A percentile compares a stretch with the other conserved stretches of the same genome.
phyloP scores from a whole-genome alignment of 2,888 invertebrate species.

The Stenolophus ochropezus region DNA sequence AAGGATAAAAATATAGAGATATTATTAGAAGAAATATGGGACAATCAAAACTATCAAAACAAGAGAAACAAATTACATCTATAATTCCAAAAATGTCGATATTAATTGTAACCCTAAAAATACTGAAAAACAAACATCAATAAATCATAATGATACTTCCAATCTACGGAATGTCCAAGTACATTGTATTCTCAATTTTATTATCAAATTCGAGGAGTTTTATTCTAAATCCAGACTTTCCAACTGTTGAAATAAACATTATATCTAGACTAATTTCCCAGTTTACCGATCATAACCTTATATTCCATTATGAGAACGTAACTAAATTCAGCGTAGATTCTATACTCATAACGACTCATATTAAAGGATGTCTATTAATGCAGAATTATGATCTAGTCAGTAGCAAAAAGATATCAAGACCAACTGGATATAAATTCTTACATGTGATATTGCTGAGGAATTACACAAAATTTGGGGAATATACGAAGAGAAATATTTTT shows the following conservation, averaged over 20 bases:
- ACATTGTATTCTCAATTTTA: constrained; percentile 23
- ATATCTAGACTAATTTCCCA: constrained; percentile 35
- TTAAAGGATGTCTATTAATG: constrained; percentile 24
- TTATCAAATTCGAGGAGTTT: constrained; percentile 5
- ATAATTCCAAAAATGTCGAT: background rate
- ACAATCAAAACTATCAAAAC: background rate
- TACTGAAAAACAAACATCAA: background rate
- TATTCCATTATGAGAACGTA: constrained; percentile 46
- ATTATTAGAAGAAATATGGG: background rate
- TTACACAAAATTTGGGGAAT: constrained; percentile 31
- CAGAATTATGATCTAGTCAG: background rate
- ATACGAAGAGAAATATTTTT: background rate
- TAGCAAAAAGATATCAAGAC: background rate
- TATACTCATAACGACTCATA: constrained; percentile 11
- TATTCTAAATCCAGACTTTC: background rate
- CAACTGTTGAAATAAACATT: background rate
- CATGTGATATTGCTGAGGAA: constrained; percentile 46
- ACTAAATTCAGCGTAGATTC: constrained; percentile 6
- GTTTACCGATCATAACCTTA: constrained; percentile 38
- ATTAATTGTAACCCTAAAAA: background rate
- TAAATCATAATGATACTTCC: background rate
- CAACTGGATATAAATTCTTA: constrained; percentile 43
- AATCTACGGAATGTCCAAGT: constrained; percentile 13
- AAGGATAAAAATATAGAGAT: background rate
- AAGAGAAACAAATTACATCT: background rate